These are phyloP conservation scores for Papilio elwesi DNA, from an alignment of 2,888 invertebrate species.

Conservation along the genomic window DNA sequence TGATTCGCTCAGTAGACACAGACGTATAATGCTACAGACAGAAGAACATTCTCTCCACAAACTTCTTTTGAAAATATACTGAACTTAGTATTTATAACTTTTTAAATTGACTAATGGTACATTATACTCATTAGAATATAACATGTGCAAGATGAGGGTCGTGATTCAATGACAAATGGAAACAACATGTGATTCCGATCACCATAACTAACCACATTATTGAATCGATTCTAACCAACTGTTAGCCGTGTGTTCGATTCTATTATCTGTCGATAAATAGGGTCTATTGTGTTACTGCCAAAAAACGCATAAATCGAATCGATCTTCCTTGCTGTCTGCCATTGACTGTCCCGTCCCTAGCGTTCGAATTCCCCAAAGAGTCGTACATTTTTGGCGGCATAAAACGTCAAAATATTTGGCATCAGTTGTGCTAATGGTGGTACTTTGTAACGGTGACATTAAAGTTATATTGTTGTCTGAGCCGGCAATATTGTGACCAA, in stretches of 20 bases:
- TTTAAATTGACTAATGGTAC: background rate
- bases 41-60: background rate
- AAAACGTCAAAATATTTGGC: conserved; percentile 82
- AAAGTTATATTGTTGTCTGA: conserved; percentile 72
- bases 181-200: conserved; percentile 80
- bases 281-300: conserved; percentile 72
- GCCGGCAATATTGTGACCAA: conserved; percentile 68
- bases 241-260: conserved; percentile 65
- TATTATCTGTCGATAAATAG: conserved; percentile 81
- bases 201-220: conserved; percentile 81
- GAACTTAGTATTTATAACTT: background rate
- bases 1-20: background rate
- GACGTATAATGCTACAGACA: background rate
- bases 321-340: conserved; percentile 77
- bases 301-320: conserved; percentile 83
- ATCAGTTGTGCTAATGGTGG: conserved; percentile 77
- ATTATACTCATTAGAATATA: conserved; percentile 19
- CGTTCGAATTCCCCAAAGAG: conserved; percentile 72
- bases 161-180: conserved; percentile 47
- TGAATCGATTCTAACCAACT: conserved; percentile 74
- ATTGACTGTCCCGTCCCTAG: conserved; percentile 68
- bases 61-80: background rate
- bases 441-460: conserved; percentile 72
- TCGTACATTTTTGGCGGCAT: conserved; percentile 72
- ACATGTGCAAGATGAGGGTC: conserved; percentile 37